Evolutionary conservation across 2,888 invertebrate genomes (phyloP).

Genomic region (Gandaritis pyraliata): DNA sequence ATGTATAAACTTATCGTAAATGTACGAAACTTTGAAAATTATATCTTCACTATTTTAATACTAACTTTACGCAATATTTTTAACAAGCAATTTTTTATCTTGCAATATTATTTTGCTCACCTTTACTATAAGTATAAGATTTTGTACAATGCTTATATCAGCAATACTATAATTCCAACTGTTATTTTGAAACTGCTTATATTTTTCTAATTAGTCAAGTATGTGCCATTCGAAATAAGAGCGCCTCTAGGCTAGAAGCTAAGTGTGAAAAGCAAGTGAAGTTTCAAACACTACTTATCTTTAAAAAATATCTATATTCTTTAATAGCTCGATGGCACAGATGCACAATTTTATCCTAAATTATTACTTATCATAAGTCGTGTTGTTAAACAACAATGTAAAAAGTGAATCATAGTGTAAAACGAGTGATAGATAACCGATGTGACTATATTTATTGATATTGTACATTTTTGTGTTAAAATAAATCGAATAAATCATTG

Average conservation of each 20-base stretch:
- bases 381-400: conserved; percentile 77
- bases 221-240: conserved; percentile 13
- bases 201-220: conserved; percentile 10
- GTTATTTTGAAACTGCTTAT: conserved; percentile 17
- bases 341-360: conserved; percentile 41
- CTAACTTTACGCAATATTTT: conserved; percentile 27
- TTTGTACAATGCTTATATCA: conserved; percentile 8
- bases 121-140: conserved; percentile 29
- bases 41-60: conserved; percentile 20
- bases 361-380: conserved; percentile 29
- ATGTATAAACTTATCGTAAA: conserved; percentile 18
- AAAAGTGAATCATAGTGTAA: conserved; percentile 68
- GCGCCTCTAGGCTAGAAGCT: too few species aligned
- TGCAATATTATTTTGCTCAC: conserved; percentile 38
- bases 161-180: neutral
- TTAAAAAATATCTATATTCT: neutral
- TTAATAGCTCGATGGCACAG: conserved; percentile 25
- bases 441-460: conserved; percentile 83
- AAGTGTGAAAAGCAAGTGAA: neutral
- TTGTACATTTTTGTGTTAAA: conserved; percentile 83
- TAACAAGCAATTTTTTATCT: conserved; percentile 33
- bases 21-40: conserved; percentile 8
- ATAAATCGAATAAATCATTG: conserved; percentile 70
- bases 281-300: neutral
- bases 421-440: conserved; percentile 74